Evolutionary conservation across 2,888 invertebrate species (phyloP).

Genomic region (Tenthredo livida): DNA sequence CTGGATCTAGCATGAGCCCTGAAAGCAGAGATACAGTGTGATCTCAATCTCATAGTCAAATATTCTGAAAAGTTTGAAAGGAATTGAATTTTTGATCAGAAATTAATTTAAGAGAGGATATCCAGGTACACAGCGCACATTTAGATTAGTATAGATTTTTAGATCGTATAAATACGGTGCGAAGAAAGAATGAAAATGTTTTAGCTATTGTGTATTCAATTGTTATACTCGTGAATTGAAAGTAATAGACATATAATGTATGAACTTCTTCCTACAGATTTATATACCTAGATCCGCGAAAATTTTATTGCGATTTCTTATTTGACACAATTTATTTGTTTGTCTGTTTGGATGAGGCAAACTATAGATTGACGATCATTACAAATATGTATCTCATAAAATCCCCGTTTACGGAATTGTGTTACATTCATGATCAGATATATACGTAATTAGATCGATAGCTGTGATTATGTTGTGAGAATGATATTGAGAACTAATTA

Average conservation of each 20-base stretch:
- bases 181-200: background rate
- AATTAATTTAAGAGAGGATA: slow-evolving; percentile 31
- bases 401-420: background rate
- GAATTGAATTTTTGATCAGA: slow-evolving; percentile 9
- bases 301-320: too few species aligned
- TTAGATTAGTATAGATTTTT: slow-evolving; percentile 19
- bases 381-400: background rate
- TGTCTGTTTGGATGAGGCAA: background rate
- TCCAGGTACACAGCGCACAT: slow-evolving; percentile 25
- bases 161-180: slow-evolving; percentile 6
- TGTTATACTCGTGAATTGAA: background rate
- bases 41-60: background rate
- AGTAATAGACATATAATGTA: background rate
- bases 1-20: background rate
- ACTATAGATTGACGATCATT: background rate
- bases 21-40: background rate
- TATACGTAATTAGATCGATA: slow-evolving; percentile 2
- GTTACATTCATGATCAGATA: background rate
- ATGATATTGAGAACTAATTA: background rate
- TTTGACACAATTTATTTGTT: background rate
- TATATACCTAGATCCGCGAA: too few species aligned
- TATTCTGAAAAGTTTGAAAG: background rate
- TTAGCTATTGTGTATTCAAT: background rate
- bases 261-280: background rate
- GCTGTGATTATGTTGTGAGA: slow-evolving; percentile 5